Base-by-base conservation (phyloP, 2,888 invertebrate species). In the Cephus sareptanus region DNA sequence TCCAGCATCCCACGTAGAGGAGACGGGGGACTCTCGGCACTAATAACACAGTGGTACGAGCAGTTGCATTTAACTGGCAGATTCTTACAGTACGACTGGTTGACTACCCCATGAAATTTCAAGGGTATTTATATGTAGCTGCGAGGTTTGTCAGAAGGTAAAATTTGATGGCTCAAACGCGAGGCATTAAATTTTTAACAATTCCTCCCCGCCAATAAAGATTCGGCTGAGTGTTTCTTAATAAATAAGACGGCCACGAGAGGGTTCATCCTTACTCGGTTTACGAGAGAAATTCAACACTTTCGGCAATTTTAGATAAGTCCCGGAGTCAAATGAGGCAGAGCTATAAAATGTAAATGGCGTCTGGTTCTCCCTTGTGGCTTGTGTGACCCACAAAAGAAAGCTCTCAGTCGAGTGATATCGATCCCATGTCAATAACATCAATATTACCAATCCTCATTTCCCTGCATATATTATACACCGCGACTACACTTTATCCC, bases 231-330 rank as follows among this genome's bases (percentile, higher is more conserved):
- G 31, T 71, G 71, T 71, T 71, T 71, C 71, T 71, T 71, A 71
- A 71, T 71, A 71, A 71, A 71, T 71, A 71, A 34, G 71, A 71
- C 15, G 31, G 12, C 15, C 31, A 3, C 33, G 71, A 71, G 71
- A 71, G 71, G 71, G 31, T 37, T 15, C 13, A 4, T 31, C 13
- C 34, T 1, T 12, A 33, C 33, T 71, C 1, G 31, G 12, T 71
- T 71, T 71, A 71, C 71, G 71, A 71, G 31, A 34, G 71, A 31
- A 71, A 71, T 71, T 71, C 71, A 71, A 71, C 34, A 34, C 71
- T 71, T 56, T 56, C 56, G 56, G 56, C 56, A 56, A 71, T 71
- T 71, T 31, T 23, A 71, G 71, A 71, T 71, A 71, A 71, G 71
- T 12, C 71, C 71, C 33, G 2, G 2, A 71, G 71, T 71, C 34